Evolutionary conservation across 2,113 vertebrate genomes (phyloP), one percentile per base, ranked within the genome.

Genomic region (Rostratula benghalensis): DNA sequence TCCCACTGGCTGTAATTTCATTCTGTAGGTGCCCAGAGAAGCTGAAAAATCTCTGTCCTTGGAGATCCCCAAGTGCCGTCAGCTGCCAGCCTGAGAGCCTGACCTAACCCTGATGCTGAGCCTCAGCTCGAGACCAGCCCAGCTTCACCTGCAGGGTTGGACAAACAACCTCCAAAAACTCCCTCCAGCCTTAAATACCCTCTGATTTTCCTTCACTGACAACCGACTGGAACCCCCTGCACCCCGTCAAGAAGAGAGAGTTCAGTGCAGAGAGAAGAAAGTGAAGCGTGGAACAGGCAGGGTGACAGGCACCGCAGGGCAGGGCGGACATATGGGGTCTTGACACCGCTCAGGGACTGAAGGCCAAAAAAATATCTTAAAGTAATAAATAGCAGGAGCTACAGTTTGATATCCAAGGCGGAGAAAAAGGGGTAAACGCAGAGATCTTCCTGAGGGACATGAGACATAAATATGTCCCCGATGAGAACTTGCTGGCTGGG

Each of bases 251-350:
- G 50, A 60, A 28, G 43, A 54, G 15, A 74, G 70, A 85, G 10
- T 75, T 70, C 48, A 54, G 35, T 10, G n/a, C 3, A 27, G 24
- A 68, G 22, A 82, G 35, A 82, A 81, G 50, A 57, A 70, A 54
- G 41, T 4, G 19, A 84, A n/a, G 0, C 0, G 56, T 64, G 70
- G 80, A 82, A 65, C 48, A 86, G 27, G 24, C 14, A 37, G 54
- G 17, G 20, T 39, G 35, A 21, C 28, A n/a, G 67, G 81, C 63
- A 46, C 43, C 17, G 81, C 18, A 63, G 65, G 65, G 2, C 2
- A 2, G 50, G 17, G 30, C 0, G 2, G 19, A 16, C 2, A 9
- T 30, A 35, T 0, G 1, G 0, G 31, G 33, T 43, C 83, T 59
- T 41, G 25, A 50, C 53, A 33, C 53, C 13, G 15, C 5, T n/a